These are phyloP conservation scores for Syngnathus acus DNA, from an alignment of 2,797 vertebrate genomes.

Conservation along the genomic window DNA sequence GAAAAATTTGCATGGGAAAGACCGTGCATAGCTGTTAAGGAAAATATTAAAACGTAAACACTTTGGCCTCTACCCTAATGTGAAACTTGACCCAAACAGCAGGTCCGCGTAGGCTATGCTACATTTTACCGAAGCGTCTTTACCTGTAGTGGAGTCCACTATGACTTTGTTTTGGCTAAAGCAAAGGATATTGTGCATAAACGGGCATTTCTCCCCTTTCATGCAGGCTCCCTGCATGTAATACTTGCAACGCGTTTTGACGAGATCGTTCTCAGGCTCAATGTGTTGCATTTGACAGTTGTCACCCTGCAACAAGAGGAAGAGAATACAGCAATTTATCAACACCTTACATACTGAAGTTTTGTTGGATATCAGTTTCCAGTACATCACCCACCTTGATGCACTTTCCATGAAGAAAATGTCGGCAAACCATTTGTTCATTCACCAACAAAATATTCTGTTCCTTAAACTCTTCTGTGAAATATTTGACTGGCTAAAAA, in stretches of 20 bases:
- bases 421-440: conserved; percentile 82
- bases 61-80: neutral
- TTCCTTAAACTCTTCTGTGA: conserved; percentile 85
- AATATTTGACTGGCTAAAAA: conserved; percentile 47
- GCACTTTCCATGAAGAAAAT: conserved; percentile 80
- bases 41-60: neutral
- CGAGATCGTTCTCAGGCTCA: conserved; percentile 68
- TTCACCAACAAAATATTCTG: conserved; percentile 78
- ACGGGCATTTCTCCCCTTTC: conserved; percentile 83
- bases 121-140: neutral
- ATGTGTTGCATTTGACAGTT: conserved; percentile 86
- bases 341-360: neutral
- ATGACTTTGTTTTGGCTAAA: neutral
- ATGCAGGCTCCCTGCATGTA: conserved; percentile 82
- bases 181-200: conserved; percentile 88
- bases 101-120: neutral
- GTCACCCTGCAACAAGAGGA: conserved; percentile 65
- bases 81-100: neutral
- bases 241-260: conserved; percentile 85
- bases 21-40: conserved; percentile 58
- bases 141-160: neutral
- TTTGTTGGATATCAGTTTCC: neutral
- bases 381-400: conserved; percentile 68
- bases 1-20: conserved; percentile 91
- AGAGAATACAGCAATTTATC: neutral